A percentile compares a stretch with the other conserved stretches of the same genome.
Evolutionary conservation across 2,888 invertebrate species (phyloP).

Genomic region (Hirtodrosophila confusa): DNA sequence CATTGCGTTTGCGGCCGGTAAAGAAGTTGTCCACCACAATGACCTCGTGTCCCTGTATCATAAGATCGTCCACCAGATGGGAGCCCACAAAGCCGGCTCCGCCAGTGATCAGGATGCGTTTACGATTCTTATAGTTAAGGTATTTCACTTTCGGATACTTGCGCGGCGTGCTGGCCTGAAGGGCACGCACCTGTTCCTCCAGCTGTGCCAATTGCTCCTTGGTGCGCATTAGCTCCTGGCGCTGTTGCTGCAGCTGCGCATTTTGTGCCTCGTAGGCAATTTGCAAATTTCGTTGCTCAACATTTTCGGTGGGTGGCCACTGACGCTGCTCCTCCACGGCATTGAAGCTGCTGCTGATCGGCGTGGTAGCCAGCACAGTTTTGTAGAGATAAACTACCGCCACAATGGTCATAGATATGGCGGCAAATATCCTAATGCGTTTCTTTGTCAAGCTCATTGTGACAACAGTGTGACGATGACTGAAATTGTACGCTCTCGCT

Average conservation of each 20-base stretch:
- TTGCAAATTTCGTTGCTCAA: slow-evolving; percentile 52
- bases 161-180: slow-evolving; percentile 91
- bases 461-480: slow-evolving; percentile 18
- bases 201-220: slow-evolving; percentile 87
- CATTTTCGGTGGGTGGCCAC: slow-evolving; percentile 62
- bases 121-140: slow-evolving; percentile 95
- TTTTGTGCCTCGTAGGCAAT: slow-evolving; percentile 65
- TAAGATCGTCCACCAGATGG: slow-evolving; percentile 97
- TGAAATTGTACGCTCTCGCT: slow-evolving; percentile 29
- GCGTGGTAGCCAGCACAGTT: slow-evolving; percentile 36
- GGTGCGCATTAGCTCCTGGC: slow-evolving; percentile 86
- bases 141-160: slow-evolving; percentile 96
- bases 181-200: slow-evolving; percentile 89
- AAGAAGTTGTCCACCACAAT: slow-evolving; percentile 99
- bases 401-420: slow-evolving; percentile 53
- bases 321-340: slow-evolving; percentile 53
- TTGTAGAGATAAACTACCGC: slow-evolving; percentile 72
- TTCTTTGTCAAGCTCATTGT: slow-evolving; percentile 66
- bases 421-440: slow-evolving; percentile 56
- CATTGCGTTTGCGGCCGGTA: slow-evolving; percentile 97
- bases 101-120: slow-evolving; percentile 96
- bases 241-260: slow-evolving; percentile 68
- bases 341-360: slow-evolving; percentile 1
- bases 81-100: slow-evolving; percentile 99
- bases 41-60: slow-evolving; percentile 98